phyloP scores from a whole-genome alignment of 2,113 vertebrate species.

The Syngnathoides biaculeatus region DNA sequence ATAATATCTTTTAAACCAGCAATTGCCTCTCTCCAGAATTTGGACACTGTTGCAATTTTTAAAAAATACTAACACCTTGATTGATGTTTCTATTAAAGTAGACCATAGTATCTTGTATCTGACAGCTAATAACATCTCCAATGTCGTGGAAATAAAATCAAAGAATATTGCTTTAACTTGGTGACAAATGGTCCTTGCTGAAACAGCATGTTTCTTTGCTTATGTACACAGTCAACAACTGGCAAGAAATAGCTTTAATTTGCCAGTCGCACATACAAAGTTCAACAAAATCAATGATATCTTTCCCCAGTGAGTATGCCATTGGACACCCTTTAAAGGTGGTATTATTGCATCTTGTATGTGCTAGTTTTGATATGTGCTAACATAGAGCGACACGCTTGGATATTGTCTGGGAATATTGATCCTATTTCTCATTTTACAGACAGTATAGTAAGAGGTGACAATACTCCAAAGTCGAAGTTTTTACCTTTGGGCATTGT shows the following conservation, averaged over 20 bases:
- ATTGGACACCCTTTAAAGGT: constrained; percentile 26
- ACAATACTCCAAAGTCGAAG: constrained; percentile 1
- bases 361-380: constrained; percentile 37
- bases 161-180: constrained; percentile 41
- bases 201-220: constrained; percentile 25
- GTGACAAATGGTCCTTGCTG: constrained; percentile 49
- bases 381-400: constrained; percentile 19
- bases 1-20: no score
- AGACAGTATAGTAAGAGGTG: constrained; percentile 11
- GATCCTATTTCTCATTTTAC: constrained; percentile 14
- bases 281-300: constrained; percentile 43
- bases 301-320: constrained; percentile 32
- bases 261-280: constrained; percentile 23
- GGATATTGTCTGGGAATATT: constrained; percentile 28
- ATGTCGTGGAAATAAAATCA: constrained; percentile 17
- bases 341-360: constrained; percentile 43
- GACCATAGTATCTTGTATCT: constrained; percentile 26
- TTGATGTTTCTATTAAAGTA: constrained; percentile 51
- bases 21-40: no score
- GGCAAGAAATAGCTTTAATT: constrained; percentile 46
- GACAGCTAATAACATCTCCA: constrained; percentile 43
- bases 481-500: constrained; percentile 3
- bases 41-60: no score
- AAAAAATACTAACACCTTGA: constrained; percentile 30
- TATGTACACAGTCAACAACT: constrained; percentile 40